Evolutionary conservation across 2,888 invertebrate species (phyloP), one percentile per base, ranked within the genome.

Genomic region (Choreutis nemorana): DNA sequence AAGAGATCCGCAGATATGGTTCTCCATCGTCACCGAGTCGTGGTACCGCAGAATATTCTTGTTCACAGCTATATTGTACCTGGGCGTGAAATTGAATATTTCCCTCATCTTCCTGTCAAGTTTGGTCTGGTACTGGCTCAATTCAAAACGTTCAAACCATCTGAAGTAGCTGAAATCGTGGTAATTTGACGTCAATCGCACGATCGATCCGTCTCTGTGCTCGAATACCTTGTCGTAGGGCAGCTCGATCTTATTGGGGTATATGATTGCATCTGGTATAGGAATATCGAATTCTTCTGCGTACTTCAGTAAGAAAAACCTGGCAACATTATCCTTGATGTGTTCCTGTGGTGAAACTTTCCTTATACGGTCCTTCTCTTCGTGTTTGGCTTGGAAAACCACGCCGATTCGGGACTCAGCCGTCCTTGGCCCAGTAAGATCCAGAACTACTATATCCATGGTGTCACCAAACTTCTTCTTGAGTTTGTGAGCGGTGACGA

Each of bases 401-500:
- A 77, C 72, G 30, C 58, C 65, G 28, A 48, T 49, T 36, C 54
- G 57, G 1, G 67, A 60, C 0, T 32, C 4, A n/a, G 12, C 22
- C 23, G 24, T 33, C 3, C 31, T 34, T 4, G 40, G 23, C 2
- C 37, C 42, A 2, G 48, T 47, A 14, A 73, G 42, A 35, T 78
- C 71, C 1, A 79, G 41, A 0, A 79, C 63, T 2, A 77, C 57
- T 3, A 79, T 62, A 16, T 75, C 67, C 56, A 77, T 62, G 18
- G 63, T 50, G 36, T 66, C 43, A 2, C 78, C 78, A 31, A 79
- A 75, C 29, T 50, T 65, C 33, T 55, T 62, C 49, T 62, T 70
- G 8, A 79, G 47, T 35, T 77, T 71, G 49, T 78, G 66, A 0
- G 78, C 78, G 1, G 67, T 56, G 5, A 79, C 70, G 14, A 75